Evolutionary conservation across 2,797 vertebrate genomes (phyloP), one percentile per base, ranked within the genome.

Genomic region (Amazona ochrocephala): DNA sequence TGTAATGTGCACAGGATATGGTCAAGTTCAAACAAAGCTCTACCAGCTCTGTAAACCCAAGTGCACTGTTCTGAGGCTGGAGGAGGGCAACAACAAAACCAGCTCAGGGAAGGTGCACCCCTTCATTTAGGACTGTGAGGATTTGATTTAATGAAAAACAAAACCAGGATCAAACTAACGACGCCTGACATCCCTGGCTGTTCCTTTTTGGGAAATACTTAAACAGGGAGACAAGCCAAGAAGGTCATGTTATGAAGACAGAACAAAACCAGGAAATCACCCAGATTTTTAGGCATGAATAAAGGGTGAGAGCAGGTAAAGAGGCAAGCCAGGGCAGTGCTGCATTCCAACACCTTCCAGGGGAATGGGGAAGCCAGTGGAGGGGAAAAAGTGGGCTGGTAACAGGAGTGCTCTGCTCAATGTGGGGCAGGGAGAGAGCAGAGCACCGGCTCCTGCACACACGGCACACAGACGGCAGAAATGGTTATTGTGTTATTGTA

Each of bases 341-440:
- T 58, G 58, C 48, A 26, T 50, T 62, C 56, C 2, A 0, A 45
- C 54, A 39, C 29, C 5, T 41, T 54, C 32, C 47, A 34, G 48
- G n/a, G 48, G 29, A 48, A 23, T 0, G 0, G 7, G 34, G 26
- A 22, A 53, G 41, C 47, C 47, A 65, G 4, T 0, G 0, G 27
- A 7, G 26, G 20, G 47, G 51, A 70, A 51, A 42, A 15, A 29
- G 45, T 20, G 47, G 23, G 34, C 34, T 2, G 32, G 74, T 12
- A 41, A 34, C 53, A 0, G 5, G 53, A 45, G 45, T 5, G 37
- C 60, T 79, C 82, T 91, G 72, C 68, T 66, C 45, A 37, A 3
- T 6, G 7, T 0, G 7, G 64, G 50, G 50, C 44, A 64, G 32
- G n/a, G 50, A 48, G 22, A 20, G 34, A 51, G 77, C 70, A 84